These are phyloP conservation scores for Triops cancriformis DNA, from an alignment of 1,140 invertebrate genomes.

Conservation along the genomic window DNA sequence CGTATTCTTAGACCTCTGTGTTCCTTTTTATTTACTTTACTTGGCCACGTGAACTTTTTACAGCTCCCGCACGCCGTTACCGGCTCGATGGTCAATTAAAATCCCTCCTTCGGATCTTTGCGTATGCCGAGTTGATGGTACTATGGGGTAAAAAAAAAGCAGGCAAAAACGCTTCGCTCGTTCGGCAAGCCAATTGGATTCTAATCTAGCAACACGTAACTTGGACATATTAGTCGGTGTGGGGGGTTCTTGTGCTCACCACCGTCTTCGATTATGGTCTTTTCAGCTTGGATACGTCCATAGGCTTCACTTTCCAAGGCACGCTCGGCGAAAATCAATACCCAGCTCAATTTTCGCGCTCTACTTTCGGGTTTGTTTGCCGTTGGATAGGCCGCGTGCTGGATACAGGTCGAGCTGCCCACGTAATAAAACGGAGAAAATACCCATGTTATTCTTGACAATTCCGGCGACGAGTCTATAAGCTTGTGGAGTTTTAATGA, in stretches of 20 bases:
- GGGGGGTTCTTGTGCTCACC: neutral
- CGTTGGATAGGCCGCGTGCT: too few relatives aligned
- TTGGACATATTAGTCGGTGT: neutral
- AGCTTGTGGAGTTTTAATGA: neutral
- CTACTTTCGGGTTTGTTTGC: neutral
- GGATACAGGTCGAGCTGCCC: too few relatives aligned
- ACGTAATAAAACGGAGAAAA: too few relatives aligned
- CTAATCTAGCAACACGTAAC: too few relatives aligned
- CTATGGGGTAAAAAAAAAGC: too few relatives aligned
- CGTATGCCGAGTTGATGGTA: too few relatives aligned
- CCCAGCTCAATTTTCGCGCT: neutral
- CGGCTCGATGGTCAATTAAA: neutral
- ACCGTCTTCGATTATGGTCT: neutral
- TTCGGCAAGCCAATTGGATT: too few relatives aligned
- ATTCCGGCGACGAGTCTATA: too few relatives aligned
- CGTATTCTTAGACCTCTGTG: conserved; percentile 14
- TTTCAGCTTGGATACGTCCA: neutral
- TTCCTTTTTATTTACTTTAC: neutral
- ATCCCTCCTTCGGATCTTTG: neutral
- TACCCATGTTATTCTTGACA: too few relatives aligned
- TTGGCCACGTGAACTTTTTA: neutral
- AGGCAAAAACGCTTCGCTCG: too few relatives aligned
- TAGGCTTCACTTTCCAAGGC: neutral
- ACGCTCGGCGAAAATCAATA: neutral
- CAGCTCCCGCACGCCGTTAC: neutral